These are phyloP conservation scores for Rynchops niger DNA, from an alignment of 2,113 vertebrate species.

Conservation along the genomic window DNA sequence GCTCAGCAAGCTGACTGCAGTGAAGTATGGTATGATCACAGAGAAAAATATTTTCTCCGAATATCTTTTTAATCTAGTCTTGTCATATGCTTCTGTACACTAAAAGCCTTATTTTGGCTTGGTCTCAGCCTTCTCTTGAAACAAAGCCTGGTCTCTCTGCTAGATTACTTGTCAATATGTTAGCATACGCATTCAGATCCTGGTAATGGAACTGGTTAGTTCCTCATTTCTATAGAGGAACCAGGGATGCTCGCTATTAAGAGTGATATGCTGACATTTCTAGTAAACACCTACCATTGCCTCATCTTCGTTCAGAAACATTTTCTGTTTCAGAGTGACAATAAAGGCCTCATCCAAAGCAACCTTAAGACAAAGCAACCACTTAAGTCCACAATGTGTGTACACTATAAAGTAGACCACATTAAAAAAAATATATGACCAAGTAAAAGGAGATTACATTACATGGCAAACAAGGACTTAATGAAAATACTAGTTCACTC, in stretches of 20 bases:
- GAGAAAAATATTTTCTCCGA: background rate
- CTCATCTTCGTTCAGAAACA: background rate
- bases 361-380: background rate
- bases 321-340: background rate
- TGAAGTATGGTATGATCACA: background rate
- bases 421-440: background rate
- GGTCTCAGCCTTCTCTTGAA: background rate
- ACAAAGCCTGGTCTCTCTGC: background rate
- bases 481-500: background rate
- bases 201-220: background rate
- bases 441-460: background rate
- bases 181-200: background rate
- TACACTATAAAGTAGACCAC: background rate
- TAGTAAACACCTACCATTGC: background rate
- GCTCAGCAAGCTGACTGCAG: background rate
- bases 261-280: background rate
- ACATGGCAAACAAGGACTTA: background rate
- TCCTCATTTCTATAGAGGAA: background rate
- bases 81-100: background rate
- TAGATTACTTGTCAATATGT: background rate
- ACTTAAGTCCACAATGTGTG: background rate
- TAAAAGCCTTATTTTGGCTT: background rate
- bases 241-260: background rate
- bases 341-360: background rate
- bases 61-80: background rate